A percentile compares a stretch with the other conserved stretches of the same genome.
phyloP scores from a whole-genome alignment of 2,113 vertebrate species.

The Boleophthalmus pectinirostris region DNA sequence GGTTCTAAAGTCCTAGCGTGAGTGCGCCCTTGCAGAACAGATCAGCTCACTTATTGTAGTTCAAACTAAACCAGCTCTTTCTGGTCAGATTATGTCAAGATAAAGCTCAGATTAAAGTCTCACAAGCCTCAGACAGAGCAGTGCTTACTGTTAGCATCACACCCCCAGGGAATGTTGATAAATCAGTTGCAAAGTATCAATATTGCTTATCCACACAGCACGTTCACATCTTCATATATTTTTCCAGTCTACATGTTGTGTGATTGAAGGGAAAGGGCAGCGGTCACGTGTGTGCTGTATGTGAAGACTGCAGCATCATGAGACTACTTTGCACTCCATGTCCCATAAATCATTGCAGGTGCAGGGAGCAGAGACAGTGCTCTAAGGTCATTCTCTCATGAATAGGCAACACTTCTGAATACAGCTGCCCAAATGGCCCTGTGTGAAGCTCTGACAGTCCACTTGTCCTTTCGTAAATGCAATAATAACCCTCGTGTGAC shows the following conservation, averaged over 20 bases:
- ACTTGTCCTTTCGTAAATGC: slow-evolving; percentile 25
- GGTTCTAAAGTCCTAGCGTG: too few species aligned
- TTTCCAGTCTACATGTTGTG: neutral
- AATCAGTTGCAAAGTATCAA: too few species aligned
- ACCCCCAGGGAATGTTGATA: too few species aligned
- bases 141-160: too few species aligned
- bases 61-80: too few species aligned
- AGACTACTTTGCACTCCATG: slow-evolving; percentile 36
- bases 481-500: slow-evolving; percentile 4
- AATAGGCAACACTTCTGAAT: slow-evolving; percentile 49
- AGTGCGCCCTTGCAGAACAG: too few species aligned
- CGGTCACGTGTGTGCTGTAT: slow-evolving; percentile 30
- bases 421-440: slow-evolving; percentile 54
- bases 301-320: slow-evolving; percentile 32
- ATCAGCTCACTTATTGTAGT: too few species aligned
- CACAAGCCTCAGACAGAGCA: too few species aligned
- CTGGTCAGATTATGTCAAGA: too few species aligned
- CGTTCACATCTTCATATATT: neutral
- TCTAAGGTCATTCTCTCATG: slow-evolving; percentile 67
- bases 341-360: slow-evolving; percentile 67
- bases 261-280: slow-evolving; percentile 42
- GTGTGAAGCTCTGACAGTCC: slow-evolving; percentile 19
- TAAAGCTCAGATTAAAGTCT: too few species aligned
- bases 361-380: slow-evolving; percentile 51
- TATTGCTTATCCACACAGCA: neutral